A percentile compares a stretch with the other conserved stretches of the same genome.
These are phyloP conservation scores for Ailuropoda melanoleuca DNA, from an alignment of 2,113 vertebrate species.

Conservation along the genomic window DNA sequence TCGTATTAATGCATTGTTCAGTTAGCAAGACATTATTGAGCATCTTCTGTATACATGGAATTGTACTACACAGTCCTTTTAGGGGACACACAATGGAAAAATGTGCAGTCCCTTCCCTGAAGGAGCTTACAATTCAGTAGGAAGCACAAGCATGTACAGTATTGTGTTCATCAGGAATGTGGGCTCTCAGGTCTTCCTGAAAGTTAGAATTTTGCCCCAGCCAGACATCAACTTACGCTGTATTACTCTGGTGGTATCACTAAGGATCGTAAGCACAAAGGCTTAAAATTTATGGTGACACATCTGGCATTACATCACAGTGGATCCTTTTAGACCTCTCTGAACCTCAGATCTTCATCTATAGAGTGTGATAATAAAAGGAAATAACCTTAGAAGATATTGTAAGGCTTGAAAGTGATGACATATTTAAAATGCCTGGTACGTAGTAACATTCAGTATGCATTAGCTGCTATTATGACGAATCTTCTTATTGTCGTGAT, in stretches of 20 bases:
- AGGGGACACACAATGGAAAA: not conserved
- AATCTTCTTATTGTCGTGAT: not conserved
- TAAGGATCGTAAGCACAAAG: not conserved
- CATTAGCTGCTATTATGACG: not conserved
- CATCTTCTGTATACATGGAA: not conserved
- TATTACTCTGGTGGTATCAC: not conserved
- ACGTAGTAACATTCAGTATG: not conserved
- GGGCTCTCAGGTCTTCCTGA: not conserved
- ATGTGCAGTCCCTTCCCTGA: not conserved
- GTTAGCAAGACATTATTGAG: not conserved
- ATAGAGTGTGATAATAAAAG: not conserved
- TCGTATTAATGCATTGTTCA: not conserved
- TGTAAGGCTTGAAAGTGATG: not conserved
- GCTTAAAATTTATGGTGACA: not conserved
- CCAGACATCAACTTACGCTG: not conserved
- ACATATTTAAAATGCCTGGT: not conserved
- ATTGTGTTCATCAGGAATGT: not conserved
- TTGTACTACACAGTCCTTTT: not conserved
- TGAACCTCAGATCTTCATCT: not conserved
- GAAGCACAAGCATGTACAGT: not conserved
- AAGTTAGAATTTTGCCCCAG: not conserved
- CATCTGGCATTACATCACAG: not conserved
- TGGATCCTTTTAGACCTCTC: not conserved
- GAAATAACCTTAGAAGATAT: not conserved
- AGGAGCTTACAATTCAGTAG: not conserved